Base-by-base conservation (phyloP, 2,113 vertebrate genomes). In the Empidonax alnorum region DNA sequence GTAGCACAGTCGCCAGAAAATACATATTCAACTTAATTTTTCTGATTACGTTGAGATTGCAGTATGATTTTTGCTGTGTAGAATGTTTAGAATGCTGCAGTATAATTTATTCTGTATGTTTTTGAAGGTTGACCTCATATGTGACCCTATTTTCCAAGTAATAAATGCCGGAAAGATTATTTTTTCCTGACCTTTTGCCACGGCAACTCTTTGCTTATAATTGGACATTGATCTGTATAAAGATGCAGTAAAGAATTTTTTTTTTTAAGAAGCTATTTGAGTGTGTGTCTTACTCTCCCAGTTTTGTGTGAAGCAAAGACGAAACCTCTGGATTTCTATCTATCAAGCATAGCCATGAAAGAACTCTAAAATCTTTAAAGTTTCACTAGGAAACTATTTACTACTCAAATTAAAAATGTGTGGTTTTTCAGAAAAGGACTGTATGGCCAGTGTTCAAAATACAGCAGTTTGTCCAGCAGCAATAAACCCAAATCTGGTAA, bases 51-150 rank as follows among this genome's bases (percentile, higher is more conserved):
- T 86, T 80, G 65, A 88, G 87, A 96, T 87, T 91, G 78, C 39
- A 88, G 8, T 76, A 58, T 68, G 69, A 63, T 90, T 96, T 94
- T 91, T 95, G 28, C 37, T 74, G 50, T 24, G 52, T 67, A 80
- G 55, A 88, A 84, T 94, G 91, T 88, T 95, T 96, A 80, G 84
- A 95, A 94, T 93, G 66, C 31, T 93, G 59, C 47, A 90, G 20
- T 96, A 77, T 93, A 96, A 97, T 98, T 96, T 97, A 95, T 96
- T 85, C 78, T 90, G 81, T 79, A 66, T 93, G 92, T 97, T 95
- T 97, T 95, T 97, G 97, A 97, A 94, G 42, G 47, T 90, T 98
- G 96, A 98, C 97, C 96, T 96, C 83, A 91, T 66, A 91, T 94
- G 96, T 98, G 79, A 66, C 42, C 47, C 96, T 95, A 79, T 96